Evolutionary conservation across 2,113 vertebrate genomes (phyloP), one percentile per base, ranked within the genome.

Genomic region (Anhinga anhinga): DNA sequence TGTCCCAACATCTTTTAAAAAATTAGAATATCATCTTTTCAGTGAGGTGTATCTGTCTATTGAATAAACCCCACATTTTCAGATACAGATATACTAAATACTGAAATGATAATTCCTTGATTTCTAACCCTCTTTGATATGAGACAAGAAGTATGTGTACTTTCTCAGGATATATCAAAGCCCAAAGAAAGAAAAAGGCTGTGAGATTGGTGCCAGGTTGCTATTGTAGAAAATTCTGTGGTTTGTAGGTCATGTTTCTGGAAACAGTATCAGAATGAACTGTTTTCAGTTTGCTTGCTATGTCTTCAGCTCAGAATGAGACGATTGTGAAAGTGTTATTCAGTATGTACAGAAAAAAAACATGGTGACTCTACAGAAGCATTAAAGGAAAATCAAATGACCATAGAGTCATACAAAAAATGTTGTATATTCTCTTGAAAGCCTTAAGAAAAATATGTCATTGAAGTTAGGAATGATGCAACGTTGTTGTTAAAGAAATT

Each of bases 191-290:
- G 12, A 74, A 94, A 77, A 88, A 80, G 16, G 9, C 47, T 76
- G 47, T 71, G 61, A 93, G 21, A 79, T 42, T 67, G 44, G 26
- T 94, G 47, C 13, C 84, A 85, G 52, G n/a, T 30, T 83, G 32
- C 42, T 94, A 74, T 53, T 95, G 94, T 78, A 40, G 26, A 92
- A 95, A 89, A 81, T 40, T 50, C 52, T 82, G 53, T 72, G 19
- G 5, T 73, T 93, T 95, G 81, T 91, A 96, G 78, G 84, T 95
- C 91, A 76, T 69, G 56, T 93, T 96, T 95, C 93, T 93, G 78
- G 66, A 96, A 91, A 22, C 23, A 76, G 52, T 87, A 91, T 91
- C 89, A 82, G 82, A 89, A 36, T 40, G 61, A 86, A 70, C 11
- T 77, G 40, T 65, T 89, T 74, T 79, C 38, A 85, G 30, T 63